Evolutionary conservation across 2,113 vertebrate genomes (phyloP).

Genomic region (Chascanopsetta lugubris): DNA sequence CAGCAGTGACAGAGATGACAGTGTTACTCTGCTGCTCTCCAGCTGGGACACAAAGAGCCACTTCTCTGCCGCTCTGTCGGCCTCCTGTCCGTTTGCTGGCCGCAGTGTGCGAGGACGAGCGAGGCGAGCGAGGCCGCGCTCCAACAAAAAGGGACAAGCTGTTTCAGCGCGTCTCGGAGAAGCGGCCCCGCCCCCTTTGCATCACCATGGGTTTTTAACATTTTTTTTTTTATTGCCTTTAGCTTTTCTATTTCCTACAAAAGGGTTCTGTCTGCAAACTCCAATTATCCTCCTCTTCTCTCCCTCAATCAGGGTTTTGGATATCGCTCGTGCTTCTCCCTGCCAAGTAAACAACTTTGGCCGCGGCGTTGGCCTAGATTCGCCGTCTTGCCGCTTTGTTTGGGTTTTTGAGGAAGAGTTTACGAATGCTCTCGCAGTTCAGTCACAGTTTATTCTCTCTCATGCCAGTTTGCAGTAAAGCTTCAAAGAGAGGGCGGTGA

Average conservation of each 20-base stretch:
- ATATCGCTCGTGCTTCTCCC: constrained; percentile 52
- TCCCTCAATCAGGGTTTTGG: constrained; percentile 67
- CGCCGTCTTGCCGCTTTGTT: constrained; percentile 64
- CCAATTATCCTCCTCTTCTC: constrained; percentile 62
- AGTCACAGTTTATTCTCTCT: constrained; percentile 58
- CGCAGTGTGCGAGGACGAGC: constrained; percentile 1
- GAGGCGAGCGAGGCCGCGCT: background rate
- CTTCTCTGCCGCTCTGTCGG: constrained; percentile 55
- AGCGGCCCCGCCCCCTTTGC: constrained; percentile 4
- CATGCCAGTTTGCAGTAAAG: constrained; percentile 46
- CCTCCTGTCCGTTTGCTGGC: constrained; percentile 55
- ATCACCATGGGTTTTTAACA: constrained; percentile 27
- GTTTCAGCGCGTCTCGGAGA: constrained; percentile 2
- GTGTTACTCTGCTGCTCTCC: constrained; percentile 57
- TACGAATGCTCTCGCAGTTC: constrained; percentile 67
- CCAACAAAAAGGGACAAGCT: background rate
- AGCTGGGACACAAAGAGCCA: constrained; percentile 71
- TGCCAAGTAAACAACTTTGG: constrained; percentile 76
- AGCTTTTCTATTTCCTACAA: constrained; percentile 55
- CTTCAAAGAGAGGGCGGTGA: constrained; percentile 38
- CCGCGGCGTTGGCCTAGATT: constrained; percentile 71
- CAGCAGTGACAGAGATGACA: constrained; percentile 57
- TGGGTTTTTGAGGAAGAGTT: constrained; percentile 65
- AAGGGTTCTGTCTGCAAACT: constrained; percentile 66
- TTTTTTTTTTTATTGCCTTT: constrained; percentile 44